Conservation (phyloP, 2,888 invertebrate species). For the Thyatira batis region DNA sequence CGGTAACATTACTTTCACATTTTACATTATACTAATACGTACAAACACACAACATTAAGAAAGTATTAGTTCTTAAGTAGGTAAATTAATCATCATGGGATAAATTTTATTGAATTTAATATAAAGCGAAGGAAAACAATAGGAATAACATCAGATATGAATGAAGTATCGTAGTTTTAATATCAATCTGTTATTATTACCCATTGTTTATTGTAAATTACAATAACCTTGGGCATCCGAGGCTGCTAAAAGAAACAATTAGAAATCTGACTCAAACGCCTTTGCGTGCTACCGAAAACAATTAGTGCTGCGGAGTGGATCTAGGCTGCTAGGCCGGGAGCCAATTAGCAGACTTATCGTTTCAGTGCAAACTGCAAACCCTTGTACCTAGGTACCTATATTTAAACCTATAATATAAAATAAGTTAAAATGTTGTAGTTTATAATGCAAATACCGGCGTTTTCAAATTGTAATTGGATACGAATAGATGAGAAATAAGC, state of each 20-base stretch:
- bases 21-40: neutral
- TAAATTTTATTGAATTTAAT: neutral
- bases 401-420: neutral
- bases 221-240: slow-evolving; percentile 46
- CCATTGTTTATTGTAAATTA: slow-evolving; percentile 52
- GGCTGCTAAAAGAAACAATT: slow-evolving; percentile 66
- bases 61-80: neutral
- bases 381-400: neutral
- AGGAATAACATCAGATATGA: slow-evolving; percentile 23
- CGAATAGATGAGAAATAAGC: no score
- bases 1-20: no score
- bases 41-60: neutral
- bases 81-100: neutral
- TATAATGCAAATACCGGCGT: no score
- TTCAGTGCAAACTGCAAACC: slow-evolving; percentile 38
- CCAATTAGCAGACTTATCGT: slow-evolving; percentile 61
- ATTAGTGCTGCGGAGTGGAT: slow-evolving; percentile 57
- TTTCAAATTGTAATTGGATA: no score
- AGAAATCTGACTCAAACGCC: slow-evolving; percentile 65
- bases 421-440: no score
- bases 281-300: slow-evolving; percentile 68
- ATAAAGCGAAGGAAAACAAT: slow-evolving; percentile 15
- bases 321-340: slow-evolving; percentile 52
- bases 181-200: slow-evolving; percentile 41
- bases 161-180: slow-evolving; percentile 36